Base-by-base conservation (phyloP, 2,113 vertebrate genomes). In the Pionites leucogaster region DNA sequence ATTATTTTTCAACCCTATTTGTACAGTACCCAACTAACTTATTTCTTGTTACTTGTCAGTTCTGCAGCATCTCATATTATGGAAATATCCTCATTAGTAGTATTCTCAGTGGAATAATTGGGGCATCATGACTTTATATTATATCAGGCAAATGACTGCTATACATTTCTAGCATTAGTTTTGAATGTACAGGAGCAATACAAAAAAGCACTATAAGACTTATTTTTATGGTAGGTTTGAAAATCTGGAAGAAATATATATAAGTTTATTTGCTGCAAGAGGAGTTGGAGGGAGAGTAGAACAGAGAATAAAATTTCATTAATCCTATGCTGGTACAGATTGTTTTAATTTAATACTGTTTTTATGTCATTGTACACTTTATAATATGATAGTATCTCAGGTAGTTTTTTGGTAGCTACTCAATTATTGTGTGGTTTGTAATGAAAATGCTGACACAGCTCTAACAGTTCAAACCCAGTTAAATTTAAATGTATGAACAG, bases 91-190 rank as follows among this genome's bases (percentile, higher is more conserved):
- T 80, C 87, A 83, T 84, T 94, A 88, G 35, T 77, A 84, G 57
- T 44, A 47, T 71, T 74, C 63, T 85, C 50, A 35, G 35, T 15
- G 18, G 68, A 95, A 86, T 85, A 90, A 96, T 92, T 39, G 23
- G 42, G 46, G 4, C 50, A 89, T 90, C 93, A 68, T 17, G 24
- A 80, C 82, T 92, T 93, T 87, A 67, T 92, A 13, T 49, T 62
- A 86, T 70, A 81, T 31, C 31, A 88, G 67, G 64, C 14, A 95
- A 90, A 93, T 47, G 31, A 57, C 83, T 82, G 33, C 35, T 85
- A 15, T 74, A n/a, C 60, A 75, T 93, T 95, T 95, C 71, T 91
- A 91, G 52, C 75, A 53, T 79, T 64, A 50, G 42, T 76, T 95
- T 94, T 11, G 33, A 87, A 94, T 44, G 57, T 33, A 37, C 27